phyloP scores from a whole-genome alignment of 2,113 vertebrate genomes.

The Mungos mungo region DNA sequence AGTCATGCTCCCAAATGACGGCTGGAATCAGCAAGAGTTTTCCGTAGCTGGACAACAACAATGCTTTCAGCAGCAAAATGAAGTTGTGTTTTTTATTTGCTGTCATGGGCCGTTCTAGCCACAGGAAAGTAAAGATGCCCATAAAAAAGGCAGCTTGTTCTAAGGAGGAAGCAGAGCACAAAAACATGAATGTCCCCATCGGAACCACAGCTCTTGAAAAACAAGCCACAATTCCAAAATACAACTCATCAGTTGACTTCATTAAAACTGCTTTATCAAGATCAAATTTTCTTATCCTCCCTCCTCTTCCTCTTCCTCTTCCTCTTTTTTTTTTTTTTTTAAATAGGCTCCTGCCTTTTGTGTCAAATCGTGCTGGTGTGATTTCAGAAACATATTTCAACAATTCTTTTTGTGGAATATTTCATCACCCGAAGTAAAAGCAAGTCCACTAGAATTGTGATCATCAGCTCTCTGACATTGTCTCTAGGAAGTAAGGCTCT shows the following conservation, averaged over 20 bases:
- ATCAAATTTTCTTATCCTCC: not conserved
- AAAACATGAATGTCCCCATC: constrained; percentile 20
- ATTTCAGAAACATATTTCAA: not conserved
- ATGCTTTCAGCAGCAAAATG: constrained; percentile 90
- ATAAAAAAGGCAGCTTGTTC: constrained; percentile 92
- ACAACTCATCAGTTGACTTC: not conserved
- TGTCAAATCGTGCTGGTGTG: not conserved
- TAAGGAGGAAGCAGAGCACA: constrained; percentile 78
- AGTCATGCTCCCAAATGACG: constrained; percentile 98
- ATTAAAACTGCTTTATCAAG: not conserved
- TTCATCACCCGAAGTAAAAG: not conserved
- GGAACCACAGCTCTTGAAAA: not conserved
- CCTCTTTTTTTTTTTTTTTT: too few species aligned
- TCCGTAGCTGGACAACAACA: constrained; percentile 96
- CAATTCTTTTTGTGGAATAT: not conserved
- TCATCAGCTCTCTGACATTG: not conserved
- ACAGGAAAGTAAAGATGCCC: constrained; percentile 89
- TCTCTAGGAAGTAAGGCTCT: not conserved
- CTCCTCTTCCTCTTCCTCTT: too few species aligned
- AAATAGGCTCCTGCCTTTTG: not conserved
- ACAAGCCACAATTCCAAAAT: not conserved
- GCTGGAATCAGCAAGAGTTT: constrained; percentile 96
- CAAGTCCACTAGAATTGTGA: not conserved
- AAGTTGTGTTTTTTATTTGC: constrained; percentile 78
- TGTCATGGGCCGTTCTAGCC: constrained; percentile 80